Base-by-base conservation (phyloP, 2,797 vertebrate genomes). In the Hippopotamyrus pictus region DNA sequence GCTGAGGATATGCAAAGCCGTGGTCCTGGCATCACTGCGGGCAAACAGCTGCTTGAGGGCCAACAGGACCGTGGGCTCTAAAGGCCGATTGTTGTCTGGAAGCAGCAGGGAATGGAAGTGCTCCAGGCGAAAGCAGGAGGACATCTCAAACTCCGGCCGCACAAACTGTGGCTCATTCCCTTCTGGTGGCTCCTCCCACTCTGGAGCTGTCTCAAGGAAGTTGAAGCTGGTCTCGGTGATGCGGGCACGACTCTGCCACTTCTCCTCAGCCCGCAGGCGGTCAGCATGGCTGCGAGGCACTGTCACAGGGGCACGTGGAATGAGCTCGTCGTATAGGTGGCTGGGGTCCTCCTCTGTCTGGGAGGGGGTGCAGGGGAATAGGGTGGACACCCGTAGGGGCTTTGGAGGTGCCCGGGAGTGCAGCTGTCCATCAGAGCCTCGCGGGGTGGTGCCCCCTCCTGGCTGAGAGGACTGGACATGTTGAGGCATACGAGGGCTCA, bases 381-480 rank as follows among this genome's bases (percentile, higher is more conserved):
- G 1, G 0, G 94, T 93, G 1, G 97, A 97, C 89, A 95, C 90
- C 89, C 96, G 91, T 79, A 96, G 94, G 0, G 97, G 97, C 91
- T 98, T 97, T 12, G 95, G 96, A 8, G 97, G 97, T 8, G 96
- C 96, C 89, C 96, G 96, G 87, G 95, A 91, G 90, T 97, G 96
- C 69, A 98, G 95, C 93, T 97, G 97, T 48, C 97, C 97, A 44
- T 98, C 97, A 0, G 97, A 98, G 62, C 96, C 96, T 5, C 95
- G 94, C 37, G 97, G 92, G 1, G 94, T 94, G 37, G 89, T 94
- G 7, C 94, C 95, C 3, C 94, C 95, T 54, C 92, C 92, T 88
- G 87, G 93, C 29, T 91, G 90, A 46, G 91, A 91, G 46, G 92
- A 94, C 1, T 92, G 92, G 48, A 91, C 89, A 62, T 92, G 86